Conservation (phyloP, 2,113 vertebrate genomes). For the Ophthalmolycus amberensis region DNA sequence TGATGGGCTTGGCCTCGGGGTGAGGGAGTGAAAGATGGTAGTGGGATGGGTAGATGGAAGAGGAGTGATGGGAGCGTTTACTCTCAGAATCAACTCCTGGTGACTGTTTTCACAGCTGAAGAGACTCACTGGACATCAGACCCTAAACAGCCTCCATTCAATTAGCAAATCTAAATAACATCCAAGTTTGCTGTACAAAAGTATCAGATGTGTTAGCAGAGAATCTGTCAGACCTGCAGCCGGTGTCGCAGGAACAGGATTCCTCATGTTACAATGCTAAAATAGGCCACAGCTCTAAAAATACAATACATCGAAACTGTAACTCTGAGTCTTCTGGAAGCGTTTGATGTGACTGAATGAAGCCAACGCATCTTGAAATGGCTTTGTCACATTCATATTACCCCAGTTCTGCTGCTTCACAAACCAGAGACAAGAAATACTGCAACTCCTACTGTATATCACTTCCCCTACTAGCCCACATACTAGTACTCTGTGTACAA, state of each 20-base stretch:
- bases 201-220: neutral
- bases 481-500: neutral
- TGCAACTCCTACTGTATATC: neutral
- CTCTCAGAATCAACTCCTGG: constrained; percentile 44
- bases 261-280: constrained; percentile 15
- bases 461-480: neutral
- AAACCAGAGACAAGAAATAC: constrained; percentile 18
- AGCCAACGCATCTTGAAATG: neutral
- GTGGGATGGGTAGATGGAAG: constrained; percentile 47
- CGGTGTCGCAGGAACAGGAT: neutral
- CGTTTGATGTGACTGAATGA: constrained; percentile 16
- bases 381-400: constrained; percentile 20
- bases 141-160: neutral
- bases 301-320: constrained; percentile 16
- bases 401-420: constrained; percentile 25
- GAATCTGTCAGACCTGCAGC: constrained; percentile 8
- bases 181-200: neutral
- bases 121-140: constrained; percentile 16
- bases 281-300: constrained; percentile 34
- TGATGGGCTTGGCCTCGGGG: constrained; percentile 75
- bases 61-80: constrained; percentile 57
- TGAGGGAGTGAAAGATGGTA: constrained; percentile 58
- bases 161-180: neutral
- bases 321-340: neutral
- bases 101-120: constrained; percentile 50